Conservation (phyloP, 2,113 vertebrate genomes). For the Myodes glareolus region DNA sequence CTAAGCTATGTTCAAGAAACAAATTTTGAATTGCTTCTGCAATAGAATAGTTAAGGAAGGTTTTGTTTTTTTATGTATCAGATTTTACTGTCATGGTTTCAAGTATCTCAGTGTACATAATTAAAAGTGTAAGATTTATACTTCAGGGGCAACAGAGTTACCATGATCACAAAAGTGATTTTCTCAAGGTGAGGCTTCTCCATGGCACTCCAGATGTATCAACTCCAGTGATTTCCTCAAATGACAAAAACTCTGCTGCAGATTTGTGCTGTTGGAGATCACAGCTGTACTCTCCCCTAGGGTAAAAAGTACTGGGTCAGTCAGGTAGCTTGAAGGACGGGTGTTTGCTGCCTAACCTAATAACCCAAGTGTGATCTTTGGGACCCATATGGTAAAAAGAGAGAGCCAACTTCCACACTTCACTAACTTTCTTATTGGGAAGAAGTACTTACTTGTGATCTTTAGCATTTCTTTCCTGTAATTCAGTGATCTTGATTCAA, state of each 20-base stretch:
- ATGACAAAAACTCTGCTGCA: not conserved
- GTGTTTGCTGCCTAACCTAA: not conserved
- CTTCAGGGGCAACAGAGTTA: not conserved
- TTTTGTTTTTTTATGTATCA: conserved; percentile 17
- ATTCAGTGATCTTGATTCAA: not conserved
- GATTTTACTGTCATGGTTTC: not conserved
- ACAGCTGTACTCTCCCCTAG: not conserved
- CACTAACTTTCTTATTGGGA: not conserved
- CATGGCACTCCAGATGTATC: not conserved
- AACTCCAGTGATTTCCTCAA: not conserved
- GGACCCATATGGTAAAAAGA: not conserved
- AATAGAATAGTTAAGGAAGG: not conserved
- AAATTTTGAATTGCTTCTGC: conserved; percentile 22
- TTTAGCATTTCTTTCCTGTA: not conserved
- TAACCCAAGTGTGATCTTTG: not conserved
- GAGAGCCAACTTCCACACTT: not conserved
- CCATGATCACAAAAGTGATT: not conserved
- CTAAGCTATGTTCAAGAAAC: not conserved
- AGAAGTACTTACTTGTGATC: not conserved
- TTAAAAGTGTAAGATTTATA: not conserved
- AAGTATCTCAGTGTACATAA: not conserved
- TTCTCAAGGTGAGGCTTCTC: not conserved
- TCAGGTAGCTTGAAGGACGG: not conserved
- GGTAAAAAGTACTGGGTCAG: too few species aligned
- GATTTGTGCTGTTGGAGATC: not conserved